Conservation (phyloP, 1,140 invertebrate species). For the Drosophila jambulina region DNA sequence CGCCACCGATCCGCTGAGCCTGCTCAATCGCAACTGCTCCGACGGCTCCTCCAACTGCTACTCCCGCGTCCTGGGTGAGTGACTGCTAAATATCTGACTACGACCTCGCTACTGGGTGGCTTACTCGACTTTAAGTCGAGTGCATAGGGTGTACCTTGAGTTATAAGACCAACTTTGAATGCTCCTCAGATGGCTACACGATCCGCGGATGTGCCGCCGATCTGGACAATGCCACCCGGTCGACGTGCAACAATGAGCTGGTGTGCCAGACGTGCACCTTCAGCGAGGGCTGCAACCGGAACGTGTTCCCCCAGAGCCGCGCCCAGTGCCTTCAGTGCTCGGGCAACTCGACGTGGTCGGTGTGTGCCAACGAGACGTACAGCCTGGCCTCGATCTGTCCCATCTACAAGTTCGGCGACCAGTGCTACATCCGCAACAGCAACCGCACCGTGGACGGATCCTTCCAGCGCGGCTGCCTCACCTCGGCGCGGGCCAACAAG, state of each 20-base stretch:
- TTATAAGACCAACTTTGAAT: background rate
- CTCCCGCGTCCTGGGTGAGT: slow-evolving; percentile 56
- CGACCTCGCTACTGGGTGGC: too few species aligned
- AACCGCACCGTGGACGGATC: slow-evolving; percentile 52
- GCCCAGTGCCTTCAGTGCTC: slow-evolving; percentile 72
- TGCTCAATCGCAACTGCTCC: slow-evolving; percentile 65
- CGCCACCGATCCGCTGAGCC: slow-evolving; percentile 67
- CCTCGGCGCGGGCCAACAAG: slow-evolving; percentile 63
- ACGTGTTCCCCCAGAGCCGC: slow-evolving; percentile 68
- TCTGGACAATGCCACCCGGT: slow-evolving; percentile 60
- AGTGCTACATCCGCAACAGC: slow-evolving; percentile 78
- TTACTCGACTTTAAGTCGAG: background rate
- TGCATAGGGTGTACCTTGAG: too few species aligned
- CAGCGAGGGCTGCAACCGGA: slow-evolving; percentile 73
- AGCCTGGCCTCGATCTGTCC: slow-evolving; percentile 59
- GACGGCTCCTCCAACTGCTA: slow-evolving; percentile 60
- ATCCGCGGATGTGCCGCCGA: slow-evolving; percentile 75
- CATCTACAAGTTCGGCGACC: slow-evolving; percentile 71
- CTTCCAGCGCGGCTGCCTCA: slow-evolving; percentile 79
- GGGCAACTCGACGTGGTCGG: slow-evolving; percentile 59
- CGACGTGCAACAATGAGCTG: slow-evolving; percentile 73
- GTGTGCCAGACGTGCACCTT: slow-evolving; percentile 66
- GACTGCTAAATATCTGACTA: background rate
- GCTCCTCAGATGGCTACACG: slow-evolving; percentile 65
- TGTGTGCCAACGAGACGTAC: slow-evolving; percentile 63